Base-by-base conservation (phyloP, 2,113 vertebrate species). In the Heteronetta atricapilla region DNA sequence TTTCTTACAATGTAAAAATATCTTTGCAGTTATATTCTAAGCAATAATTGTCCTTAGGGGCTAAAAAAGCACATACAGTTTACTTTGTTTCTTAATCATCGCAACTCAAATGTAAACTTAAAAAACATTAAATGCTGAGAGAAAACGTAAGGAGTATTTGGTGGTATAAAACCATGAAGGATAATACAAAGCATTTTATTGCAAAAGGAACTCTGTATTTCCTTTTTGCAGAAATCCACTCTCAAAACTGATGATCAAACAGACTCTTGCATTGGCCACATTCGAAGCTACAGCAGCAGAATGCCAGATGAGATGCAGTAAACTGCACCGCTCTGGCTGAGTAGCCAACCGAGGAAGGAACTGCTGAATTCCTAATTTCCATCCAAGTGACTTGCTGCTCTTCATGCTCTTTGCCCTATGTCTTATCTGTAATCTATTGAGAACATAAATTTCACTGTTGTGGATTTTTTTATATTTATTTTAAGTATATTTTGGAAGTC, bases 61-160 rank as follows among this genome's bases (percentile, higher is more conserved):
- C 78, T 91, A 59, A 70, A 94, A 96, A 89, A 80, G 40, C 79
- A 55, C 72, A 90, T 21, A 3, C 67, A 50, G 58, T 93, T 95
- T 92, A 77, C 83, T 81, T 94, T 93, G 77, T 70, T 88, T 90
- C 94, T 83, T 72, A 76, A 91, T 94, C 94, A 90, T 93, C 72
- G 56, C 75, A 88, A 82, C 55, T 75, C 69, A 90, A 66, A 86
- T 73, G 36, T 88, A 81, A 94, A 90, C 69, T 87, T 91, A 36
- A 82, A 90, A 64, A 70, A 56, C 79, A 79, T 86, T 90, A 46
- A 93, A 86, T 34, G 36, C 60, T 8, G 25, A 85, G n/a, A 89
- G 94, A 89, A 93, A 89, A 88, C 6, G 2, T 66, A 40, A 91
- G 82, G 74, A 81, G 64, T 56, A 20, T 58, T 95, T 87, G 36